Conservation (phyloP, 2,113 vertebrate genomes). For the Mixornis gularis region DNA sequence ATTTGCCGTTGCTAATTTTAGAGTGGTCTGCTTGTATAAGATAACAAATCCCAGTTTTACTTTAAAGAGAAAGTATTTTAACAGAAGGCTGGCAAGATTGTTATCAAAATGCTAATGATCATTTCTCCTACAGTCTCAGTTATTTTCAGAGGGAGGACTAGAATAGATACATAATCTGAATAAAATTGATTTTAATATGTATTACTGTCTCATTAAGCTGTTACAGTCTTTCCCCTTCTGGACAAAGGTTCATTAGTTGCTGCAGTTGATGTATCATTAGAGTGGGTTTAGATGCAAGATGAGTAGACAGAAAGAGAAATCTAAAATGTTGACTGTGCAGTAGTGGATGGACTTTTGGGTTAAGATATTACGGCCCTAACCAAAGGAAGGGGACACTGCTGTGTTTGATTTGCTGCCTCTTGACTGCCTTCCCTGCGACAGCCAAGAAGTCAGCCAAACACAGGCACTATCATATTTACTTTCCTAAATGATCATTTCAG, state of each 20-base stretch:
- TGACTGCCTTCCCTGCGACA: not conserved
- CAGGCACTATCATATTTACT: not conserved
- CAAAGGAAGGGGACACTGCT: not conserved
- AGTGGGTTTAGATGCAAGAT: not conserved
- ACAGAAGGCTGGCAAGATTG: conserved; percentile 43
- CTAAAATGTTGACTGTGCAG: not conserved
- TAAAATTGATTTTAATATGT: conserved; percentile 51
- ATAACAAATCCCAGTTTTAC: conserved; percentile 32
- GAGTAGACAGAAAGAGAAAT: not conserved
- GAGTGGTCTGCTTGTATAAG: conserved; percentile 24
- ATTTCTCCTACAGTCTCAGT: conserved; percentile 11
- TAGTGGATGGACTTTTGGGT: not conserved
- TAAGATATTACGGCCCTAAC: fast-evolving
- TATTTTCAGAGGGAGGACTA: conserved; percentile 47
- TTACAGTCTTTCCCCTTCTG: conserved; percentile 37
- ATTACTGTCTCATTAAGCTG: conserved; percentile 46
- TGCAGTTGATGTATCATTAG: not conserved
- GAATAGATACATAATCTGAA: conserved; percentile 50
- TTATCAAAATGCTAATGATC: conserved; percentile 59
- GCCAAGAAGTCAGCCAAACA: not conserved
- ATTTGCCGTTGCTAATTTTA: conserved; percentile 18
- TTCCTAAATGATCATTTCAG: not conserved
- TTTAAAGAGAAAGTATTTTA: conserved; percentile 38
- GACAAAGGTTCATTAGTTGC: conserved; percentile 33
- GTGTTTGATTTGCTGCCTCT: not conserved